Base-by-base conservation (phyloP, 2,113 vertebrate genomes). In the Dipodomys merriami region DNA sequence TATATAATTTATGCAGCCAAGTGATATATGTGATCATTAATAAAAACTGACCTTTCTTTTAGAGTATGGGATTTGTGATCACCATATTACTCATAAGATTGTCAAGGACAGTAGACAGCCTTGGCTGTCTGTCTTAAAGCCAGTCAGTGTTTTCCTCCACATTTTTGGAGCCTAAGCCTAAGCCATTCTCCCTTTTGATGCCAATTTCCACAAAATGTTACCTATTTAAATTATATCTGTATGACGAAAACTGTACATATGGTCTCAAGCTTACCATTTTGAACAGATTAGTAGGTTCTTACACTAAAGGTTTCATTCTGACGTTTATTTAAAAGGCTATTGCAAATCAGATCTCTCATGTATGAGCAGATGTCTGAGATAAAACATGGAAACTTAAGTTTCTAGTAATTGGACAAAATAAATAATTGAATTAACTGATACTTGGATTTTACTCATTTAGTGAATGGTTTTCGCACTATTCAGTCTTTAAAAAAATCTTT, bases 181-280 rank as follows among this genome's bases (percentile, higher is more conserved):
- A 87, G 88, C 78, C 91, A 23, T 46, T 76, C 64, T 88, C 74
- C 11, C 69, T 80, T 92, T 91, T 44, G 64, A 13, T 91, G 20
- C 35, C 73, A 89, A 77, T 85, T 95, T 94, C 93, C 90, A 33
- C 71, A 46, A 87, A 79, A 60, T 78, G 6, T 64, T 86, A 39
- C 49, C 49, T 93, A 25, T 74, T 95, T 91, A 88, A 94, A 81
- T 96, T 67, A 60, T 74, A 83, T 81, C 72, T 88, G 3, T 35
- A 73, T 9, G 78, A 46, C 69, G 72, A 86, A 91, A 88, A 29
- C 35, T 76, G 33, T 85, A 6, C 71, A 60, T 80, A 18, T 94
- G 27, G 15, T 81, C 25, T 81, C 10, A 57, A 35, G 7, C 49
- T 88, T 79, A 68, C 60, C 74, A 86, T 85, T 88, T 87, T 95